Evolutionary conservation across 1,140 invertebrate genomes (phyloP), one percentile per base, ranked within the genome.

Genomic region (Teleogryllus occipitalis): DNA sequence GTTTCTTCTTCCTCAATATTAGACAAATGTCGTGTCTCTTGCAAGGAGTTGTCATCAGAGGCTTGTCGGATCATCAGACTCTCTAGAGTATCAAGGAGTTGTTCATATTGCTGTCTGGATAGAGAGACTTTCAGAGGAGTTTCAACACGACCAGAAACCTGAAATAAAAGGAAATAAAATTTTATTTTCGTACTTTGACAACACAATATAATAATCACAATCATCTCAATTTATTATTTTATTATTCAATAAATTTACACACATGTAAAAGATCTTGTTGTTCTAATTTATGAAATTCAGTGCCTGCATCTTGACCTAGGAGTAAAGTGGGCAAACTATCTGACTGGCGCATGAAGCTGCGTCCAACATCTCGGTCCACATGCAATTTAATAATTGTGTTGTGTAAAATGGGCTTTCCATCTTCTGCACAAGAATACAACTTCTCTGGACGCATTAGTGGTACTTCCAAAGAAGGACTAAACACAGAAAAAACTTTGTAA

Each of bases 21-120:
- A 4, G 80, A 80, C n/a, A 83, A 79, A 27, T 74, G 47, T 49
- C 72, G 77, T 7, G n/a, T 15, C 8, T 21, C 12, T 8, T n/a
- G 18, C 5, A 22, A 7, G n/a, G 48, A 12, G 4, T 73, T 47
- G 18, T 39, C 73, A 7, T 76, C 75, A 46, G 39, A 27, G 18
- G 12, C 8, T 15, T 49, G 8, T 4, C 84, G 84, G 1, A 85
- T 86, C 39, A 89, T 85, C 14, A 88, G 74, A 65, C 84, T 89
- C 73, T 90, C 87, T 22, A 92, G 84, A 3, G 93, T 95, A 81
- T 97, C 93, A 74, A 97, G 86, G 47, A 98, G 87, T 85, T 97
- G 95, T 85, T 96, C 93, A 84, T 97, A 98, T 83, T 97, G 96
- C 39, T 90, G 89, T 48, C 95, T 92, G 15, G 93, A 93, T 10